Percentiles rank a stretch among this genome's conserved stretches.
Evolutionary conservation across 2,888 invertebrate species (phyloP).

Genomic region (Beris morrisii): DNA sequence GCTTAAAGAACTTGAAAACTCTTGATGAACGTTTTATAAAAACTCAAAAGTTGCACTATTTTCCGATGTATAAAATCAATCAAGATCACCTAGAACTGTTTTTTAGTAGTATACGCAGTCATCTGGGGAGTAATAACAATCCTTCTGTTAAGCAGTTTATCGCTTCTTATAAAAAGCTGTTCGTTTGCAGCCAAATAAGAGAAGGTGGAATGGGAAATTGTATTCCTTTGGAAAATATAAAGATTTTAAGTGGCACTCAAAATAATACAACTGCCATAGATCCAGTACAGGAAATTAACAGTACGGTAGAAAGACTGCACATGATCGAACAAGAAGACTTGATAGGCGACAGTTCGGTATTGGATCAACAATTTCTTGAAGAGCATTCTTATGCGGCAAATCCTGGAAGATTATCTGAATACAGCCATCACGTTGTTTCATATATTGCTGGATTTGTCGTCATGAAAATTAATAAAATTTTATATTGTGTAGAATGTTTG

Average conservation of each 20-base stretch:
- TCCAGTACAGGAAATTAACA: background rate
- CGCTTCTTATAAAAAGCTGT: constrained; percentile 1
- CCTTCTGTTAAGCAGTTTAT: background rate
- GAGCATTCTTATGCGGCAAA: constrained; percentile 13
- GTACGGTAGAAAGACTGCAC: background rate
- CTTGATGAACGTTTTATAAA: background rate
- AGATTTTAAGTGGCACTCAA: background rate
- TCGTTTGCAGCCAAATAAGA: constrained; percentile 19
- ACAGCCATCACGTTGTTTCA: constrained; percentile 11
- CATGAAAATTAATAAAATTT: background rate
- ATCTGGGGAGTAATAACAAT: background rate
- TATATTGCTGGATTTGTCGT: constrained; percentile 19
- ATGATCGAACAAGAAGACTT: background rate
- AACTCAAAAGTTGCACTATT: too few species aligned
- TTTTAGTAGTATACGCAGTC: background rate
- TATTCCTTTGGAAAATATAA: constrained; percentile 9
- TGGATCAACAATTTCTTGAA: background rate
- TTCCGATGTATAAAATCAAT: too few species aligned
- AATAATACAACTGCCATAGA: background rate
- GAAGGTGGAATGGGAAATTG: constrained; percentile 30
- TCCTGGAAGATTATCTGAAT: constrained; percentile 12
- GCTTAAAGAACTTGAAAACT: constrained; percentile 2
- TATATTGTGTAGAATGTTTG: constrained; percentile 26
- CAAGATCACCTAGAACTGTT: background rate
- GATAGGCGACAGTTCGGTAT: too few species aligned